These are phyloP conservation scores for Venustaconcha ellipsiformis DNA, from an alignment of 1,140 invertebrate genomes.

Conservation along the genomic window DNA sequence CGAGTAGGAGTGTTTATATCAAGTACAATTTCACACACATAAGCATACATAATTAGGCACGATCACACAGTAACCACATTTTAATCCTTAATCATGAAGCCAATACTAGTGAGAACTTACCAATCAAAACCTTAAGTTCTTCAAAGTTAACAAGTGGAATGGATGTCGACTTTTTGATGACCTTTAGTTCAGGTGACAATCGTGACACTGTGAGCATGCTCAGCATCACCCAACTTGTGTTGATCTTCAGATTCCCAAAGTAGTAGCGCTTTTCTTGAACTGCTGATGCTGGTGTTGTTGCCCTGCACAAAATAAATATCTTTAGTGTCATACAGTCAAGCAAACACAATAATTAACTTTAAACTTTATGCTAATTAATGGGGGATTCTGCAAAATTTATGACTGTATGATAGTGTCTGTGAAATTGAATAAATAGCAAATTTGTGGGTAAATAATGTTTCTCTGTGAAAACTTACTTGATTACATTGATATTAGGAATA, in stretches of 20 bases:
- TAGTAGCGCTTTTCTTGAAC: constrained; percentile 84
- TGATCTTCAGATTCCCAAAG: constrained; percentile 87
- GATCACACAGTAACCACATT: constrained; percentile 5
- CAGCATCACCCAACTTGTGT: constrained; percentile 83
- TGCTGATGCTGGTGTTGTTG: constrained; percentile 81
- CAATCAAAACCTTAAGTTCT: constrained; percentile 91
- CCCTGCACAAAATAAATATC: constrained; percentile 30
- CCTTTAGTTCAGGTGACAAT: constrained; percentile 79
- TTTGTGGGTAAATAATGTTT: too few species aligned
- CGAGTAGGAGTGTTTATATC: neutral
- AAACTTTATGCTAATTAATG: too few species aligned
- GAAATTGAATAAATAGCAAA: too few species aligned
- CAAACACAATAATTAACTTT: too few species aligned
- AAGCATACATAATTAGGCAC: neutral
- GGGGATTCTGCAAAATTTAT: too few species aligned
- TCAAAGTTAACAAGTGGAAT: constrained; percentile 95
- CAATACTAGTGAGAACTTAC: constrained; percentile 39
- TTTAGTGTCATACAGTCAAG: too few species aligned
- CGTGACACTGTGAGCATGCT: constrained; percentile 87
- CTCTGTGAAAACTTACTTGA: too few species aligned
- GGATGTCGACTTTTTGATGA: constrained; percentile 87
- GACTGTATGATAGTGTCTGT: too few species aligned
- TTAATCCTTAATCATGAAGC: too few species aligned
- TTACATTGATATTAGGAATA: too few species aligned
- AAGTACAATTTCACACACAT: neutral